Percentiles rank a stretch among this genome's conserved stretches.
These are phyloP conservation scores for Megastigmus dorsalis DNA, from an alignment of 2,888 invertebrate genomes.

Conservation along the genomic window DNA sequence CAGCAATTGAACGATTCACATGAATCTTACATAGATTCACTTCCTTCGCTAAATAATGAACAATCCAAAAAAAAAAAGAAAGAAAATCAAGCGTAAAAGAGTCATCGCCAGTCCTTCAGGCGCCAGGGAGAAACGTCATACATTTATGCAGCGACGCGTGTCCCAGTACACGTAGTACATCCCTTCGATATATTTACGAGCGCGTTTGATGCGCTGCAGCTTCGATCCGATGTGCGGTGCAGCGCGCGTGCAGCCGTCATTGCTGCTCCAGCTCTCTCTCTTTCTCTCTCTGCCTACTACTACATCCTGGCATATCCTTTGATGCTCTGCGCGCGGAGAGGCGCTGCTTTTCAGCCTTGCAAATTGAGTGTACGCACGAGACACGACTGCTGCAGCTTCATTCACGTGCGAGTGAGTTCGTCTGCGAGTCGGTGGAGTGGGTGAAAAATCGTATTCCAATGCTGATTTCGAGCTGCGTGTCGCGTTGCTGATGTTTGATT, in stretches of 20 bases:
- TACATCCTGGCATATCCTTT: no score
- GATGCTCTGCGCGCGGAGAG: constrained; percentile 13
- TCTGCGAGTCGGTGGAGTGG: no score
- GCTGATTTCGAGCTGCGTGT: no score
- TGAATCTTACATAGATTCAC: no score
- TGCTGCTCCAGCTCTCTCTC: no score
- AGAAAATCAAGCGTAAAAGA: constrained; percentile 16
- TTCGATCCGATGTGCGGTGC: constrained; percentile 7
- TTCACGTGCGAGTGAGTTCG: no score
- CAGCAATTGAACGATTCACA: no score
- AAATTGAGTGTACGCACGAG: background rate
- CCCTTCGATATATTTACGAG: constrained; percentile 41
- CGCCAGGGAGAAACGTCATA: constrained; percentile 28
- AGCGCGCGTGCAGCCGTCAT: constrained; percentile 2
- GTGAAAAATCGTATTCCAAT: no score
- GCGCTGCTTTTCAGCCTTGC: constrained; percentile 2
- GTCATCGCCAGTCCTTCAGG: background rate
- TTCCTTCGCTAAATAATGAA: no score
- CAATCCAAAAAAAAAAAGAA: background rate
- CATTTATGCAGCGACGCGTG: constrained; percentile 39
- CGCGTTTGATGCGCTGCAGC: constrained; percentile 37
- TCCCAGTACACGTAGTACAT: background rate
- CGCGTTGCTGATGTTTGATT: no score
- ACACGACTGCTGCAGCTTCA: background rate
- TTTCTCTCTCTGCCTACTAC: no score